Conservation (phyloP, 2,888 invertebrate species). For the Catocala sponsa region DNA sequence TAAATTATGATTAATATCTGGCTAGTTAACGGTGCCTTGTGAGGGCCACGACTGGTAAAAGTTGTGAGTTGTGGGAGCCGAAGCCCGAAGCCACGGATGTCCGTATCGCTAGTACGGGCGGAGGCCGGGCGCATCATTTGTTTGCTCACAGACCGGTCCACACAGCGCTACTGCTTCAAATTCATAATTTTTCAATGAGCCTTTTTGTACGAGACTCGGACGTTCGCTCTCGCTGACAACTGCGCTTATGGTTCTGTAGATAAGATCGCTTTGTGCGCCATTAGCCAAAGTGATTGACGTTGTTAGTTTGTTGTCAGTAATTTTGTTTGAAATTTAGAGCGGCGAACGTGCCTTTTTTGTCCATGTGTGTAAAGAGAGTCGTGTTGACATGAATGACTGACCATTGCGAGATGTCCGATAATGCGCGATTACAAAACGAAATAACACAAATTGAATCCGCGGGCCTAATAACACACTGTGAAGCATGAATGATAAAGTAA, state of each 20-base stretch:
- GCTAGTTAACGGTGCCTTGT: constrained; percentile 69
- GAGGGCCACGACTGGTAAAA: constrained; percentile 46
- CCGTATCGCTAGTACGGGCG: constrained; percentile 54
- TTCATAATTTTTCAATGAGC: constrained; percentile 78
- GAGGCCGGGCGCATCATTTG: constrained; percentile 67
- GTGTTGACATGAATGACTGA: constrained; percentile 69
- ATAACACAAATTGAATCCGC: constrained; percentile 45
- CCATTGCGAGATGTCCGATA: constrained; percentile 60
- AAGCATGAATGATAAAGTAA: constrained; percentile 48
- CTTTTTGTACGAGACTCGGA: constrained; percentile 59
- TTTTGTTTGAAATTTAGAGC: constrained; percentile 85
- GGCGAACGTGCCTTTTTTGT: constrained; percentile 64
- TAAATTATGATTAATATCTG: constrained; percentile 85
- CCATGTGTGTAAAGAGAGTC: constrained; percentile 62
- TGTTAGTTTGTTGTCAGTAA: constrained; percentile 84
- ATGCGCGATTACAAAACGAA: constrained; percentile 44
- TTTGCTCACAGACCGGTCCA: constrained; percentile 64
- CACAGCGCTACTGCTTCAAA: constrained; percentile 70
- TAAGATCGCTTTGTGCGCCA: constrained; percentile 81
- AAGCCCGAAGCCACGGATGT: constrained; percentile 63
- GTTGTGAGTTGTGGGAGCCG: constrained; percentile 25
- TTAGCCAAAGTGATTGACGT: constrained; percentile 87
- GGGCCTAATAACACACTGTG: constrained; percentile 41
- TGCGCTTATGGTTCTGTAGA: constrained; percentile 76
- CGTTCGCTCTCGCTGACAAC: constrained; percentile 79